Percentiles rank a stretch among this genome's conserved stretches.
phyloP scores from a whole-genome alignment of 2,888 invertebrate species.

The Stenodema calcarata region DNA sequence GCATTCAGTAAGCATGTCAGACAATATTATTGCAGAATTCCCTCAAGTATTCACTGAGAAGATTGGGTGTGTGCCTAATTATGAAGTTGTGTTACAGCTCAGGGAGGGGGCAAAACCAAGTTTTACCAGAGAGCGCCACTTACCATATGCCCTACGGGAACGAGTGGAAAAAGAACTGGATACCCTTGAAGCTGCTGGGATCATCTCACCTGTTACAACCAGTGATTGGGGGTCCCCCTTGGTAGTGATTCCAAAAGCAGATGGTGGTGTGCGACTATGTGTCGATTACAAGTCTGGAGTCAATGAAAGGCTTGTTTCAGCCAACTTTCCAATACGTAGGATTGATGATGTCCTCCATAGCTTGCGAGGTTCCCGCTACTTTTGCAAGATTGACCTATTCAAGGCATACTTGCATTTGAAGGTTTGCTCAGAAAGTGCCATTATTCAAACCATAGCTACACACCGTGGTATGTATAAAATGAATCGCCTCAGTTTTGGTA shows the following conservation, averaged over 20 bases:
- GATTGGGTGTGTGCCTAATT: conserved; percentile 49
- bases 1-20: neutral
- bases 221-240: conserved; percentile 46
- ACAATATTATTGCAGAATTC: neutral
- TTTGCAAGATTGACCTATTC: conserved; percentile 53
- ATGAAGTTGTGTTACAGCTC: conserved; percentile 38
- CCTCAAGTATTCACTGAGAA: neutral
- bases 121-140: conserved; percentile 34
- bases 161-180: conserved; percentile 43
- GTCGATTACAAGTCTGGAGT: conserved; percentile 50
- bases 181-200: conserved; percentile 32
- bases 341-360: neutral
- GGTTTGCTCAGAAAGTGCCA: neutral
- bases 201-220: conserved; percentile 40
- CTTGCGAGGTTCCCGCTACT: conserved; percentile 18
- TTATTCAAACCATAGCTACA: conserved; percentile 37
- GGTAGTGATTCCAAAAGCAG: conserved; percentile 32
- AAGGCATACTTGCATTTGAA: conserved; percentile 51
- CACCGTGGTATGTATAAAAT: conserved; percentile 28
- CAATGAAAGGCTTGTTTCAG: neutral
- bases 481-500: conserved; percentile 43
- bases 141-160: conserved; percentile 46
- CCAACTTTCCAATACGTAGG: neutral
- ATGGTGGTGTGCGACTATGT: conserved; percentile 47
- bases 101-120: conserved; percentile 42